Evolutionary conservation across 2,888 invertebrate genomes (phyloP), one percentile per base, ranked within the genome.

Genomic region (Orgyia antiqua): DNA sequence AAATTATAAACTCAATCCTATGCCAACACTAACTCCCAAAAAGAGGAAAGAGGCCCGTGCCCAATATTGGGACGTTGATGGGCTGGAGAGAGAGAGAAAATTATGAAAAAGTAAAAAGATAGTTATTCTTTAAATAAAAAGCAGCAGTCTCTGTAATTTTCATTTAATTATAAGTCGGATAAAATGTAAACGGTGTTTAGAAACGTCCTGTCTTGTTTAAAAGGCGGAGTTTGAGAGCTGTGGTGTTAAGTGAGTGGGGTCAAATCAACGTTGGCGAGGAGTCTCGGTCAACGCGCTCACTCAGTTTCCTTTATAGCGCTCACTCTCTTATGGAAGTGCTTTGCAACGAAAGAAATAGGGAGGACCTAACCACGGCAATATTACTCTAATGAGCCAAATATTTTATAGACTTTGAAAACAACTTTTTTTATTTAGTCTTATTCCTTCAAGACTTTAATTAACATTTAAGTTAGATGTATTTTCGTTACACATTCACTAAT

Each of bases 311-410:
- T 71, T 72, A 75, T 74, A 68, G 60, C 62, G 58, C 64, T 64
- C 67, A 74, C 75, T 74, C 72, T 68, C 68, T 69, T 64, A 63
- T 73, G 76, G 75, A 79, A 79, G 72, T 75, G 72, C 66, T 73
- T 58, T 52, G 45, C 45, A 37, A 34, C 43, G 63, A 44, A 29
- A 40, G 59, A 42, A 53, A n/a, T 60, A 55, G 34, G 28, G 37
- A 43, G 61, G 72, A 70, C 45, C 44, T 13, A 13, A 20, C 35
- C n/a, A n/a, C n/a, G n/a, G n/a, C 17, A 17, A 17, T 17, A 17
- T 17, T 7, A 5, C 4, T 17, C 4, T 5, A 17, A 17, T 17
- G 17, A 7, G 17, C 17, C 7, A 4, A 7, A 17, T 7, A 7
- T 17, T 7, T 4, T 17, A 17, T 5, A 4, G 4, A 5, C 7